Conservation (phyloP, 23 tunicate species). For the Styela clava region DNA sequence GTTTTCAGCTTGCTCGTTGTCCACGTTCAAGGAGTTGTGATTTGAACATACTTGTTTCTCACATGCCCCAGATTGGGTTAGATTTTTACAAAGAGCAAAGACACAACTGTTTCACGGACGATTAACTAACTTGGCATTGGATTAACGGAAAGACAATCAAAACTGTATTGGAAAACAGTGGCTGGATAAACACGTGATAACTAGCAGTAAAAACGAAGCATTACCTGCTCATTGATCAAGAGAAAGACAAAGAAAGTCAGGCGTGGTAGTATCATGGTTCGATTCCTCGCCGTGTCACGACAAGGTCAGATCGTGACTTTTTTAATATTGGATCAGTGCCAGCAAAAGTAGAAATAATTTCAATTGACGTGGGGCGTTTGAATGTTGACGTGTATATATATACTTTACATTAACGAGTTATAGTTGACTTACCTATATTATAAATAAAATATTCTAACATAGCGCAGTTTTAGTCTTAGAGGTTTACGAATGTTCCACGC, state of each 20-base stretch:
- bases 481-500: too few relatives aligned
- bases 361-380: too few relatives aligned
- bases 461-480: too few relatives aligned
- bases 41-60: not conserved
- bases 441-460: too few relatives aligned
- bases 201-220: too few relatives aligned
- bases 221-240: too few relatives aligned
- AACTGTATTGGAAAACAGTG: not conserved
- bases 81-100: not conserved
- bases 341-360: not conserved
- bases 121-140: constrained; percentile 20
- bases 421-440: too few relatives aligned
- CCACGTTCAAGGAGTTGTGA: constrained; percentile 9
- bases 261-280: constrained; percentile 1
- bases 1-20: not conserved
- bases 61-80: not conserved
- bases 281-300: not conserved
- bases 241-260: not conserved
- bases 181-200: too few relatives aligned
- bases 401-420: too few relatives aligned
- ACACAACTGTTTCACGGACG: not conserved
- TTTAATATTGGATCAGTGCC: not conserved
- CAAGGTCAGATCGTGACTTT: constrained; percentile 23
- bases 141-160: not conserved
- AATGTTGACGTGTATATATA: too few relatives aligned